Percentiles rank a stretch among this genome's conserved stretches.
Evolutionary conservation across 2,888 invertebrate species (phyloP).

Genomic region (Chorisops tibialis): DNA sequence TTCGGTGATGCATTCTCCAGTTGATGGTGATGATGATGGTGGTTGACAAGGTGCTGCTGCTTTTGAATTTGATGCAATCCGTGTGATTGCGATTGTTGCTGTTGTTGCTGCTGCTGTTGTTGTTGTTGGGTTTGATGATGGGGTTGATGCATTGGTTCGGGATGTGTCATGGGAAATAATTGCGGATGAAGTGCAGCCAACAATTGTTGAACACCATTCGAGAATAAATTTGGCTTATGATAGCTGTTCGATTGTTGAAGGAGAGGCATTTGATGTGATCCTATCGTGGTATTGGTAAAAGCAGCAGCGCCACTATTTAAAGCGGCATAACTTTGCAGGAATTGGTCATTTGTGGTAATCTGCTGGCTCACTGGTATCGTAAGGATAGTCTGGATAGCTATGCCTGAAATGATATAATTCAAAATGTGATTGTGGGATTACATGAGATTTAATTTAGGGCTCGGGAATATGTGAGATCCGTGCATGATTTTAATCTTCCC

Average conservation of each 20-base stretch:
- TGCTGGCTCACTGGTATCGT: slow-evolving; percentile 88
- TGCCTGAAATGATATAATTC: slow-evolving; percentile 59
- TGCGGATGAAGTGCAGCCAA: slow-evolving; percentile 73
- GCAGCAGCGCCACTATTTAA: slow-evolving; percentile 37
- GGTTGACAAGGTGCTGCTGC: slow-evolving; percentile 39
- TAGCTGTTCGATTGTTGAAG: slow-evolving; percentile 65
- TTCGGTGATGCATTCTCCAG: slow-evolving; percentile 36
- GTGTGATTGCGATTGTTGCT: slow-evolving; percentile 52
- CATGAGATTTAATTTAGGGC: too few relatives aligned
- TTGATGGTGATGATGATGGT: slow-evolving; percentile 33
- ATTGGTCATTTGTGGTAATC: slow-evolving; percentile 69
- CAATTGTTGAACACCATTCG: slow-evolving; percentile 71
- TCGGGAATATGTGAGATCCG: too few relatives aligned
- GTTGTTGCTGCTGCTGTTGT: slow-evolving; percentile 38
- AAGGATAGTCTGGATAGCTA: slow-evolving; percentile 92
- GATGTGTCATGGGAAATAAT: slow-evolving; percentile 50
- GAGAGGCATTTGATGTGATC: slow-evolving; percentile 65
- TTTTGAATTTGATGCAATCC: slow-evolving; percentile 39
- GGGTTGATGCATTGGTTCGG: slow-evolving; percentile 35
- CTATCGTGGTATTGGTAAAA: slow-evolving; percentile 76
- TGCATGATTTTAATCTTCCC: slow-evolving; percentile 14
- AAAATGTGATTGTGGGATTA: neutral
- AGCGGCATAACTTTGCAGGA: slow-evolving; percentile 46
- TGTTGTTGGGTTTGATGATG: slow-evolving; percentile 32
- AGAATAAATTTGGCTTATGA: slow-evolving; percentile 71